Evolutionary conservation across 1,140 invertebrate species (phyloP).

Genomic region (Leptonema lineaticorne): DNA sequence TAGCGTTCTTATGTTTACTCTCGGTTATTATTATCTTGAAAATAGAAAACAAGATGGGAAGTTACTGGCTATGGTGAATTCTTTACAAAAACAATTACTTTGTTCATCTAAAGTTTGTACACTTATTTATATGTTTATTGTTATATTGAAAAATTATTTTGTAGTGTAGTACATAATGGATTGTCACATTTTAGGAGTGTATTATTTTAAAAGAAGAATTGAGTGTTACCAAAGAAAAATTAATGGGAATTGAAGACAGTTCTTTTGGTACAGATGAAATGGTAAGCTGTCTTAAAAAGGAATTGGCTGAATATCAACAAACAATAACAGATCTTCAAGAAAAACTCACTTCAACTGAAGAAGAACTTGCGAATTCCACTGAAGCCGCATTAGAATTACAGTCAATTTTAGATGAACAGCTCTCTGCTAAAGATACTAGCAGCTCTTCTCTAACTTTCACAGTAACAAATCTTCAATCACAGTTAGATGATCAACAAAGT

Average conservation of each 20-base stretch:
- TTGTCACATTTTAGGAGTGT: conserved; percentile 59
- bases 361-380: conserved; percentile 41
- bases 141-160: conserved; percentile 42
- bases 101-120: conserved; percentile 52
- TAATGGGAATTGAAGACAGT: conserved; percentile 65
- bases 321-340: conserved; percentile 48
- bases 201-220: conserved; percentile 65
- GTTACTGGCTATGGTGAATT: conserved; percentile 53
- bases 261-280: conserved; percentile 73
- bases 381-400: conserved; percentile 39
- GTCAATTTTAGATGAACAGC: conserved; percentile 36
- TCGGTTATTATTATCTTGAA: conserved; percentile 75
- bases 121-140: not conserved
- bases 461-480: conserved; percentile 35
- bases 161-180: not conserved
- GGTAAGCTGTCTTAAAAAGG: conserved; percentile 62
- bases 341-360: conserved; percentile 48
- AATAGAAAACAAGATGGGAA: conserved; percentile 64
- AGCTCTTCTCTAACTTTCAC: conserved; percentile 37
- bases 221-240: conserved; percentile 61
- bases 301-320: conserved; percentile 56
- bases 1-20: conserved; percentile 69
- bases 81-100: conserved; percentile 53
- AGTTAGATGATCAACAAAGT: conserved; percentile 41
- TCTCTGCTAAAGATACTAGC: conserved; percentile 34